These are phyloP conservation scores for Macrostomum lignano DNA, from an alignment of 1,140 invertebrate species.

Conservation along the genomic window DNA sequence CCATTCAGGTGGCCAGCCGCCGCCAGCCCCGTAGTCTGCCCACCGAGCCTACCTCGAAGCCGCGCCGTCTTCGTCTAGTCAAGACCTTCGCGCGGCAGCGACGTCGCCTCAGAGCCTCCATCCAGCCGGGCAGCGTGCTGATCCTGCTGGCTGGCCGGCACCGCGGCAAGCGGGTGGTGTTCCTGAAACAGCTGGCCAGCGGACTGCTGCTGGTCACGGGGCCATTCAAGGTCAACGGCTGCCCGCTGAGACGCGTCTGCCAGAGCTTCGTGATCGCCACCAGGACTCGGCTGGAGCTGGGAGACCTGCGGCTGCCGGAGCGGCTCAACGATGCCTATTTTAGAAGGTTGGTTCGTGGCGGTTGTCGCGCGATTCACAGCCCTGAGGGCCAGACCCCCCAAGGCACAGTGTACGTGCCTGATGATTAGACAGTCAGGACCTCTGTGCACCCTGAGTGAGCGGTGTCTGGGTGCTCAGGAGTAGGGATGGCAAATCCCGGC, in stretches of 20 bases:
- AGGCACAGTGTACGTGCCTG: conserved; percentile 1
- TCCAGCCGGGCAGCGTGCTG: neutral
- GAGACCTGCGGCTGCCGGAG: neutral
- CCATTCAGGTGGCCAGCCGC: too few relatives aligned
- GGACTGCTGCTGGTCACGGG: neutral
- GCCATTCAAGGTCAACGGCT: neutral
- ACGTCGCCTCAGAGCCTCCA: neutral
- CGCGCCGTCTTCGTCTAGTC: too few relatives aligned
- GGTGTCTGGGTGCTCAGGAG: conserved; percentile 39
- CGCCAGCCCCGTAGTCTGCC: too few relatives aligned
- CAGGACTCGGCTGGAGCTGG: neutral
- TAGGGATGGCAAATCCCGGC: conserved; percentile 53
- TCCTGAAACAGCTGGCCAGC: neutral
- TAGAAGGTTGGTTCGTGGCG: too few relatives aligned
- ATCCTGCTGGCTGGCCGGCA: neutral
- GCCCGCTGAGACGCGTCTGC: neutral
- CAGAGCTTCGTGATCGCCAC: neutral
- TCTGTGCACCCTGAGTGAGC: neutral
- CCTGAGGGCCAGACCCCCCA: too few relatives aligned
- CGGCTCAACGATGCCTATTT: neutral
- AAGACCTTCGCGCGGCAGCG: neutral
- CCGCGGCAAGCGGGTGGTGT: neutral
- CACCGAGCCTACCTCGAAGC: too few relatives aligned
- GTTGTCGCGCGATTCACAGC: too few relatives aligned
- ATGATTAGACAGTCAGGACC: neutral